phyloP scores from a whole-genome alignment of 2,888 invertebrate genomes.

The Lycocerus yunnanus region DNA sequence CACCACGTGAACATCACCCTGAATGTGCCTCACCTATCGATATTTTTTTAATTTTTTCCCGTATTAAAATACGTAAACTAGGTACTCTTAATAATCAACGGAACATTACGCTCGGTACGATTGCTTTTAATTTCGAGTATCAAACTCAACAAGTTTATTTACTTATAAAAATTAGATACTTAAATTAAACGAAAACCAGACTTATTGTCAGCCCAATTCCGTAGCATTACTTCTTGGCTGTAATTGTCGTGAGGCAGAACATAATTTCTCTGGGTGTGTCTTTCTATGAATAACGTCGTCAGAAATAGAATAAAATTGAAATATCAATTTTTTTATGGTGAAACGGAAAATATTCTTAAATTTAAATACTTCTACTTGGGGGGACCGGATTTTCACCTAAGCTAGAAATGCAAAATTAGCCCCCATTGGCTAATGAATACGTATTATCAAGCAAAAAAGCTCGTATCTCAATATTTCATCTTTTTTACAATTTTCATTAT shows the following conservation, averaged over 20 bases:
- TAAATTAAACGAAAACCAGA: not conserved
- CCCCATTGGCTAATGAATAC: no score
- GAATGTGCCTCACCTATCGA: not conserved
- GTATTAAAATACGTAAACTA: not conserved
- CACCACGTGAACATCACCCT: constrained; percentile 2
- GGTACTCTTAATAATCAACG: not conserved
- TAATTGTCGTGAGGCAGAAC: not conserved
- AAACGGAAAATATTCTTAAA: no score
- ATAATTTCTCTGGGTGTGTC: not conserved
- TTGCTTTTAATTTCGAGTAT: not conserved
- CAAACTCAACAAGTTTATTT: not conserved
- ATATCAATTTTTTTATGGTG: no score
- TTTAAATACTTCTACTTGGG: no score
- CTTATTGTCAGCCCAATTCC: not conserved
- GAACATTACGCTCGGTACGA: not conserved
- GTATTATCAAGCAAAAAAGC: no score
- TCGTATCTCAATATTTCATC: no score
- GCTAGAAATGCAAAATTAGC: no score
- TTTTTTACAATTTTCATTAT: no score
- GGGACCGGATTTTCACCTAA: no score
- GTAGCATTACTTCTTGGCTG: not conserved
- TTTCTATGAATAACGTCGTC: no score
- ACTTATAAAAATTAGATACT: not conserved
- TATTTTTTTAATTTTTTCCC: not conserved
- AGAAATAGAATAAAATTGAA: no score